Evolutionary conservation across 2,888 invertebrate species (phyloP).

Genomic region (Synanthedon vespiformis): DNA sequence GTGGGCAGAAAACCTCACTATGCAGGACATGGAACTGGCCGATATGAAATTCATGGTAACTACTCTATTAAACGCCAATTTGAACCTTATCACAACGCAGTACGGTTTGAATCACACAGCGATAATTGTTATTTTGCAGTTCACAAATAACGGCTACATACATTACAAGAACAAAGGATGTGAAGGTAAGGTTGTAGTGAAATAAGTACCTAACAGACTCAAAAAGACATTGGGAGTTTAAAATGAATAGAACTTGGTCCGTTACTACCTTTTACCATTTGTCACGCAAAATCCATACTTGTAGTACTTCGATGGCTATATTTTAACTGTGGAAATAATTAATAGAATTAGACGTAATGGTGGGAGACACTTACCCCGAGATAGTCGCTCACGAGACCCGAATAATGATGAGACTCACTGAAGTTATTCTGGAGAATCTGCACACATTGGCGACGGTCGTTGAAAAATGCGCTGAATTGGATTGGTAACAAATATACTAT

Average conservation of each 20-base stretch:
- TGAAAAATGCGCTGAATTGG: conserved; percentile 74
- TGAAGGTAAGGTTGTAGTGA: conserved; percentile 48
- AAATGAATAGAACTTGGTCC: too few relatives aligned
- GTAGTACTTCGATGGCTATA: too few relatives aligned
- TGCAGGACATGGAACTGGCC: conserved; percentile 71
- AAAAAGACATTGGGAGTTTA: too few relatives aligned
- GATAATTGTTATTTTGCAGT: conserved; percentile 48
- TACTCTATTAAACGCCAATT: conserved; percentile 1
- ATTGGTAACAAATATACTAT: conserved; percentile 71
- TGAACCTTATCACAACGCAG: conserved; percentile 44
- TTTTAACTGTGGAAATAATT: neutral
- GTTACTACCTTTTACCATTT: too few relatives aligned
- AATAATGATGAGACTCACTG: conserved; percentile 78
- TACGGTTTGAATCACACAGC: conserved; percentile 81
- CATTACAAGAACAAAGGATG: conserved; percentile 80
- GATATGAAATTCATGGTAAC: conserved; percentile 79
- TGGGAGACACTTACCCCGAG: conserved; percentile 84
- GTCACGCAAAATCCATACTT: too few relatives aligned
- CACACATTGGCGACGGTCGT: conserved; percentile 68
- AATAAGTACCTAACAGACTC: too few relatives aligned
- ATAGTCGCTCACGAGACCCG: conserved; percentile 84
- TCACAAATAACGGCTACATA: conserved; percentile 73
- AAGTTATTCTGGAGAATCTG: conserved; percentile 72
- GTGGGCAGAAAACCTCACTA: conserved; percentile 69
- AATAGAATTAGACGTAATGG: conserved; percentile 77